Base-by-base conservation (phyloP, 2,888 invertebrate genomes). In the Mythimna loreyi region DNA sequence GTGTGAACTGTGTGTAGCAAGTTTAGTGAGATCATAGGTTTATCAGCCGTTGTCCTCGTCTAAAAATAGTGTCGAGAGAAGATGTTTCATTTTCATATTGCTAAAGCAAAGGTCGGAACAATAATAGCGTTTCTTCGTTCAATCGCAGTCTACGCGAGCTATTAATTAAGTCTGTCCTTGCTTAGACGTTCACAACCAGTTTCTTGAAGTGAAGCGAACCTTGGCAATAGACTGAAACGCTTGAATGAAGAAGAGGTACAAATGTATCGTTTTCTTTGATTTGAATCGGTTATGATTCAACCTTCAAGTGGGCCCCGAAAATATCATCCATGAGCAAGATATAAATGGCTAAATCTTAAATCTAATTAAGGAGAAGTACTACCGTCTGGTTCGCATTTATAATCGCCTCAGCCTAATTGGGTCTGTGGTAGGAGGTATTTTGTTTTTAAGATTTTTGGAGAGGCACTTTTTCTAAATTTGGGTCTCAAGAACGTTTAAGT, bases 301-400 rank as follows among this genome's bases (percentile, higher is more conserved):
- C 16, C 28, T 45, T 76, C 78, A 80, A 80, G 76, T 71, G 59
- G 55, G 28, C 28, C 28, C 53, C 75, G n/a, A 80, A 72, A 62
- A 78, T 80, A 78, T 63, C 1, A 55, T 57, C 47, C 50, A 47
- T 43, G 66, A 72, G 69, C 45, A 40, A 33, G 52, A 60, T 58
- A 61, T 49, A 56, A 63, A 77, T 81, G 72, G 71, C 74, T 73
- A 78, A 78, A 71, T 75, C 79, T 83, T 81, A 83, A 83, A 89
- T 85, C 85, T 87, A 81, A 87, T 87, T 87, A 86, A 76, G 78
- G 79, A 80, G 81, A 72, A 69, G 58, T 58, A 69, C 71, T 72
- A 62, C 56, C 23, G 76, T 52, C 67, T 62, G 71, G 66, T 50
- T 69, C 56, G 49, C 64, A 55, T 68, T 68, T 71, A 58, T 66